These are phyloP conservation scores for Dryadula phaetusa DNA, from an alignment of 2,888 invertebrate genomes.

Conservation along the genomic window DNA sequence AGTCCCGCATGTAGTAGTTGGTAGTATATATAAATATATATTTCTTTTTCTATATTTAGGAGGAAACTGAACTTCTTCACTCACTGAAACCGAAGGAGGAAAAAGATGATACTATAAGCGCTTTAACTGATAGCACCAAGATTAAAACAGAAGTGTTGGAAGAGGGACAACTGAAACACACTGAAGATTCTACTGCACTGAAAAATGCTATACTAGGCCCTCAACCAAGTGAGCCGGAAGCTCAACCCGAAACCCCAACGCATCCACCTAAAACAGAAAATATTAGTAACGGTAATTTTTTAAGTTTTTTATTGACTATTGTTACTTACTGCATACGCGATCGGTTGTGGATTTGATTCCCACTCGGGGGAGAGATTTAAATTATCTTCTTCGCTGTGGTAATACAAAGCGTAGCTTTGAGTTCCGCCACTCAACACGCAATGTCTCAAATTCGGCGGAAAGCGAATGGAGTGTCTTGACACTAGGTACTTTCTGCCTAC, in stretches of 20 bases:
- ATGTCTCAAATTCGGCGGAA: no score
- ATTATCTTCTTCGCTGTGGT: no score
- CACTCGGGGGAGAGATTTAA: no score
- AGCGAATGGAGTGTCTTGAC: no score
- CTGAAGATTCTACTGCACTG: slow-evolving; percentile 77
- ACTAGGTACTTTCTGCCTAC: no score
- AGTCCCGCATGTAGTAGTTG: no score
- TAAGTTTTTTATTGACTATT: neutral
- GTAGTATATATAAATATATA: neutral
- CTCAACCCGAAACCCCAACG: slow-evolving; percentile 55
- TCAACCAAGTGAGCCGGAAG: slow-evolving; percentile 63
- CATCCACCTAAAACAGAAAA: slow-evolving; percentile 70
- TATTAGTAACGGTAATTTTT: slow-evolving; percentile 63
- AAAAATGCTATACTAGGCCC: slow-evolving; percentile 78
- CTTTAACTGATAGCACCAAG: slow-evolving; percentile 56
- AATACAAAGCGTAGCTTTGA: no score
- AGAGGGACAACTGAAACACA: slow-evolving; percentile 69
- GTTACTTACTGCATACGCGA: no score
- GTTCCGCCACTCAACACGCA: no score
- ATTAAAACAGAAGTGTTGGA: slow-evolving; percentile 65
- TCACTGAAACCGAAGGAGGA: slow-evolving; percentile 88
- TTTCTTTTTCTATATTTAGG: slow-evolving; percentile 66
- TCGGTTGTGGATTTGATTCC: no score
- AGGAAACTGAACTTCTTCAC: slow-evolving; percentile 88
- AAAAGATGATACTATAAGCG: slow-evolving; percentile 70